A percentile compares a stretch with the other conserved stretches of the same genome.
Conservation (phyloP, 2,113 vertebrate species). For the Triplophysa siluroides region DNA sequence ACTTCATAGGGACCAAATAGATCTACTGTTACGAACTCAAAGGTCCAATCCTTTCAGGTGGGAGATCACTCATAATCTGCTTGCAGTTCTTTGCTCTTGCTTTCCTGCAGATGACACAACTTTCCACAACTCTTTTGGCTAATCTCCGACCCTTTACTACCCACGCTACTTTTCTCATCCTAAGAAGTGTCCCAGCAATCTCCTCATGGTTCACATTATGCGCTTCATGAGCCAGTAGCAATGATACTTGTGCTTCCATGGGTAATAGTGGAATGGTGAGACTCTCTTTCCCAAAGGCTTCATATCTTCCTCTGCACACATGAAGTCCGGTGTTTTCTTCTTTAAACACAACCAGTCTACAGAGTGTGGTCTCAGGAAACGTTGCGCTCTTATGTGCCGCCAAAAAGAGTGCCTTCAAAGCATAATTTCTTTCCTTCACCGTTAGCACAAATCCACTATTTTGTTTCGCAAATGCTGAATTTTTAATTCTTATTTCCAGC, state of each 20-base stretch:
- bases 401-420: neutral
- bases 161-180: conserved; percentile 22
- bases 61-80: neutral
- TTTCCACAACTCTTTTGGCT: conserved; percentile 5
- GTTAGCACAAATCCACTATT: conserved; percentile 1
- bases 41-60: neutral
- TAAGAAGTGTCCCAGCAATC: neutral
- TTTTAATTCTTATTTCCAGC: neutral
- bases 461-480: neutral
- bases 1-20: neutral
- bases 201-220: neutral
- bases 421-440: conserved; percentile 24
- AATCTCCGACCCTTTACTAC: conserved; percentile 10
- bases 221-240: neutral
- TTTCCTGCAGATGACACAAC: neutral
- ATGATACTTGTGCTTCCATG: conserved; percentile 2
- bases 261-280: conserved; percentile 39
- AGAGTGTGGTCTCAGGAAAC: conserved; percentile 19
- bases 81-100: neutral
- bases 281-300: conserved; percentile 17
- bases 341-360: conserved; percentile 22
- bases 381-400: neutral
- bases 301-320: conserved; percentile 41
- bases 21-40: neutral
- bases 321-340: conserved; percentile 37